Conservation (phyloP, 2,113 vertebrate genomes). For the Lepus americanus region DNA sequence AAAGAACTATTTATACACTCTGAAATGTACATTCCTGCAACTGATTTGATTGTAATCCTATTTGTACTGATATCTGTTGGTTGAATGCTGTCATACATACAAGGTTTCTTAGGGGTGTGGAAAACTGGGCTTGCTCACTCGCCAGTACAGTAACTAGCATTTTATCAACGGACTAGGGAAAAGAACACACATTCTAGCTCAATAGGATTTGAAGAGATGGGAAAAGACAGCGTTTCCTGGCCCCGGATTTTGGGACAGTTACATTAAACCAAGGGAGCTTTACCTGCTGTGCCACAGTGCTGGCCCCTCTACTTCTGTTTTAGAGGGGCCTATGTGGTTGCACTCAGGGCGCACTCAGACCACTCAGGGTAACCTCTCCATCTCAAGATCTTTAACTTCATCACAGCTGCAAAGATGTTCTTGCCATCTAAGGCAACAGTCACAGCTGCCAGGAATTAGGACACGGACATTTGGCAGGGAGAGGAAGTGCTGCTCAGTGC, state of each 20-base stretch:
- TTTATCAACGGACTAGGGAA: slow-evolving; percentile 56
- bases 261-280: slow-evolving; percentile 56
- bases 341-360: not conserved
- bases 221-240: not conserved
- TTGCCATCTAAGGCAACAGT: not conserved
- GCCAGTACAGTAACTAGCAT: slow-evolving; percentile 38
- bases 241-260: not conserved
- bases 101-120: slow-evolving; percentile 14
- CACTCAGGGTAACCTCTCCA: not conserved
- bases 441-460: not conserved
- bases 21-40: slow-evolving; percentile 57
- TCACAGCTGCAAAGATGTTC: not conserved
- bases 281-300: no score
- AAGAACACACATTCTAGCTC: slow-evolving; percentile 46
- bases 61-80: slow-evolving; percentile 64
- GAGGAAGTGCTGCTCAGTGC: not conserved
- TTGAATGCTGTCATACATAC: slow-evolving; percentile 13
- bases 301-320: no score
- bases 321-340: not conserved
- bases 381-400: not conserved
- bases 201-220: not conserved
- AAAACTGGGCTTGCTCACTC: not conserved
- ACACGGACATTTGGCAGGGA: no score
- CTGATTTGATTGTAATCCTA: slow-evolving; percentile 72
- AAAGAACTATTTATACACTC: slow-evolving; percentile 41